These are phyloP conservation scores for Melanotaenia boesemani DNA, from an alignment of 2,797 vertebrate species.

Conservation along the genomic window DNA sequence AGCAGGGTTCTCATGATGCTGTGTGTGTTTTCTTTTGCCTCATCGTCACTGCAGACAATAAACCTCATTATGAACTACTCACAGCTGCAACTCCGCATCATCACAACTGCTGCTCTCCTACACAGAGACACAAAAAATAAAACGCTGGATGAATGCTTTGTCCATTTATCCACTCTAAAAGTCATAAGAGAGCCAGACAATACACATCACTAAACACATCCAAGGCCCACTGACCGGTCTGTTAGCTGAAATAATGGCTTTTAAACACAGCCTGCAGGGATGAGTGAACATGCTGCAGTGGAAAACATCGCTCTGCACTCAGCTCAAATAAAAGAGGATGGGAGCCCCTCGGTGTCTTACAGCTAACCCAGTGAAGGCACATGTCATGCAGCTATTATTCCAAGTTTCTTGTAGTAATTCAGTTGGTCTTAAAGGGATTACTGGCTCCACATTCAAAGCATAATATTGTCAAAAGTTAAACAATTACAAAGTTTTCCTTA, in stretches of 20 bases:
- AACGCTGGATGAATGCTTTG: slow-evolving; percentile 59
- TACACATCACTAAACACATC: slow-evolving; percentile 71
- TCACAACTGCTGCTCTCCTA: slow-evolving; percentile 23
- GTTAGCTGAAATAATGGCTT: slow-evolving; percentile 74
- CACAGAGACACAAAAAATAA: slow-evolving; percentile 46
- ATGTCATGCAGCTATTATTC: slow-evolving; percentile 30
- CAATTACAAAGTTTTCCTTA: no score
- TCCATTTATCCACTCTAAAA: slow-evolving; percentile 68
- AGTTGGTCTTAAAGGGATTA: neutral
- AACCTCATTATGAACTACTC: slow-evolving; percentile 50
- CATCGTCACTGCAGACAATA: slow-evolving; percentile 38
- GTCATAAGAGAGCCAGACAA: slow-evolving; percentile 67
- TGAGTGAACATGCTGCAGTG: slow-evolving; percentile 66
- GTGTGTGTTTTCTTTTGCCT: slow-evolving; percentile 35
- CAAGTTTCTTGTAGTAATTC: slow-evolving; percentile 14
- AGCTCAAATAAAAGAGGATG: slow-evolving; percentile 42
- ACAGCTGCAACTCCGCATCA: slow-evolving; percentile 44
- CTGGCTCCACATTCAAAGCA: neutral
- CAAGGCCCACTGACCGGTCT: slow-evolving; percentile 67
- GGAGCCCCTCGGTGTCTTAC: slow-evolving; percentile 31
- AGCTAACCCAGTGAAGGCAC: slow-evolving; percentile 27
- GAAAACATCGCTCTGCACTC: slow-evolving; percentile 59
- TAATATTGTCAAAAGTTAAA: no score
- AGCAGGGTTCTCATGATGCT: slow-evolving; percentile 11
- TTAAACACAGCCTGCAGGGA: slow-evolving; percentile 73